A percentile compares a stretch with the other conserved stretches of the same genome.
Evolutionary conservation across 2,888 invertebrate species (phyloP).

Genomic region (Ormyrus thymus): DNA sequence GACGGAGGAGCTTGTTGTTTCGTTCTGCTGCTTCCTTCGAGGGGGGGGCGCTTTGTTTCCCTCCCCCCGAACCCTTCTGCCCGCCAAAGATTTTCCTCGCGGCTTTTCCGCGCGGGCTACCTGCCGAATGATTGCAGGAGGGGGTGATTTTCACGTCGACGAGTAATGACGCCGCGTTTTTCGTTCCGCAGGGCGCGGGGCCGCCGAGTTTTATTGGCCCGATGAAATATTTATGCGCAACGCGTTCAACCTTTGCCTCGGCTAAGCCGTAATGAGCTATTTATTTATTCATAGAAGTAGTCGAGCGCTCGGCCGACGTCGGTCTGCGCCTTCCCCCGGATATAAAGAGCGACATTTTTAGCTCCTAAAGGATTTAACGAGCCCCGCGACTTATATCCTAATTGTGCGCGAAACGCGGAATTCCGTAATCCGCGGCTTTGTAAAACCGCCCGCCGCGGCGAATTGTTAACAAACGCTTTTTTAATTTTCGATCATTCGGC

Average conservation of each 20-base stretch:
- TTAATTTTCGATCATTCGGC: background rate
- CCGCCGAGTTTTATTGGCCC: conserved; percentile 7
- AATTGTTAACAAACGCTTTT: conserved; percentile 20
- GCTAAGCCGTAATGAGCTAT: too few relatives aligned
- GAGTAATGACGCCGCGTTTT: too few relatives aligned
- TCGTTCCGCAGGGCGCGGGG: background rate
- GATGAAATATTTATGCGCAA: background rate
- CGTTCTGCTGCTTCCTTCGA: background rate
- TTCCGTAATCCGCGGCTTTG: background rate
- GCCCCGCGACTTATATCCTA: too few relatives aligned
- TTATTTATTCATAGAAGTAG: too few relatives aligned
- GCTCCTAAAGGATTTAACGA: too few relatives aligned
- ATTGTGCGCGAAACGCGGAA: background rate
- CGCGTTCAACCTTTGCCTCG: too few relatives aligned
- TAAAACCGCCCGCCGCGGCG: background rate
- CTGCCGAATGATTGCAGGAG: background rate
- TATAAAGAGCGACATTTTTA: too few relatives aligned
- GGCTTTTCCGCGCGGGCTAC: background rate
- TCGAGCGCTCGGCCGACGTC: too few relatives aligned
- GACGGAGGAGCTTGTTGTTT: conserved; percentile 56
- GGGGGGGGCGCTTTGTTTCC: conserved; percentile 51
- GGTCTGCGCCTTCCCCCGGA: too few relatives aligned
- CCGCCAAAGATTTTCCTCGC: background rate
- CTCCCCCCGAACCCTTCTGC: background rate
- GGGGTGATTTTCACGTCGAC: too few relatives aligned